These are phyloP conservation scores for Sebastiscus tertius DNA, from an alignment of 2,797 vertebrate genomes.

Conservation along the genomic window DNA sequence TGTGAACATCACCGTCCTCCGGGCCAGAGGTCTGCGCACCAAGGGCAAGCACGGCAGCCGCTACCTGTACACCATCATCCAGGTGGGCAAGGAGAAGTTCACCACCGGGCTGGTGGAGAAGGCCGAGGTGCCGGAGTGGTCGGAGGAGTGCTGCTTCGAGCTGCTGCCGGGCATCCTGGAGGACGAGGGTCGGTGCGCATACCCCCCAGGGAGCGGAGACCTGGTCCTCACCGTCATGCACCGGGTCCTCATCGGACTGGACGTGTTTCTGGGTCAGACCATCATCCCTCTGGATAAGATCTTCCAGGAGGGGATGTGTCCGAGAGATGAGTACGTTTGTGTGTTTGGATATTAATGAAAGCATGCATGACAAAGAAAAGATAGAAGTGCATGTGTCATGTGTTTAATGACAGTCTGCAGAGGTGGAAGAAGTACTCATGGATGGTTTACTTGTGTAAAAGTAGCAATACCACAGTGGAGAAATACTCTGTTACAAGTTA, in stretches of 20 bases:
- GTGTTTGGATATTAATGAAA: not conserved
- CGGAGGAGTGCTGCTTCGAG: slow-evolving; percentile 92
- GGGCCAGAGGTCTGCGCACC: slow-evolving; percentile 89
- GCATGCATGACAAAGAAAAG: not conserved
- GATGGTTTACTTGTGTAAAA: not conserved
- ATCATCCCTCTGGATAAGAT: slow-evolving; percentile 85
- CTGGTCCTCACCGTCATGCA: slow-evolving; percentile 94
- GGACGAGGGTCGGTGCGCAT: slow-evolving; percentile 77
- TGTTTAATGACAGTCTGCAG: not conserved
- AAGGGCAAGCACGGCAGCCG: slow-evolving; percentile 93
- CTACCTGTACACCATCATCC: slow-evolving; percentile 93
- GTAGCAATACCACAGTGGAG: not conserved
- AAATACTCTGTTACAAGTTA: not conserved
- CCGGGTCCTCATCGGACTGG: slow-evolving; percentile 92
- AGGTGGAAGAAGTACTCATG: not conserved
- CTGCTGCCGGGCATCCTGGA: slow-evolving; percentile 90
- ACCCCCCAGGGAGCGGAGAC: slow-evolving; percentile 81
- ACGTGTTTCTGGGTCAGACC: slow-evolving; percentile 93
- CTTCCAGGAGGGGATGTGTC: slow-evolving; percentile 85
- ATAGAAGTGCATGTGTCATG: not conserved
- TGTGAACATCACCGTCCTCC: slow-evolving; percentile 92
- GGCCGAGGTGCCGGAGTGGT: slow-evolving; percentile 89
- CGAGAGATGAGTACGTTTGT: slow-evolving; percentile 87
- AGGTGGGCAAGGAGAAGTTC: slow-evolving; percentile 94
- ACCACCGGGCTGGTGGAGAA: slow-evolving; percentile 94